These are phyloP conservation scores for Agonopterix alstromeriana DNA, from an alignment of 2,888 invertebrate species.

Conservation along the genomic window DNA sequence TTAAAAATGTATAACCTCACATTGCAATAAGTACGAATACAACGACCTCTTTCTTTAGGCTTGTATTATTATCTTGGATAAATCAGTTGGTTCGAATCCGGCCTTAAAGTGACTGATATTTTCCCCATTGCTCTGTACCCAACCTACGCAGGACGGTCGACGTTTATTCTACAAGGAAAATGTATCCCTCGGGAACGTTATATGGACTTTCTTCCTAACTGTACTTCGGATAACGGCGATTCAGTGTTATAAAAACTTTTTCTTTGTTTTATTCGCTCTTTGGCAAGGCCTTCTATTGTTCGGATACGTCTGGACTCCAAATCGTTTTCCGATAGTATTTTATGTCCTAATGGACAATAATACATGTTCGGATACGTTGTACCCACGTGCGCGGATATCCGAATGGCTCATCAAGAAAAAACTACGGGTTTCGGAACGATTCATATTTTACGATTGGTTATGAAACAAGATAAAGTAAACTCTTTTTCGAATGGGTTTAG, in stretches of 20 bases:
- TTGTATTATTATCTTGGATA: no score
- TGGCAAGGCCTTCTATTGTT: slow-evolving; percentile 20
- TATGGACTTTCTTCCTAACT: slow-evolving; percentile 19
- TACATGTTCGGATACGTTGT: slow-evolving; percentile 40
- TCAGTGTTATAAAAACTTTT: slow-evolving; percentile 56
- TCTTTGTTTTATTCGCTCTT: slow-evolving; percentile 54
- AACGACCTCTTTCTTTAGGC: no score
- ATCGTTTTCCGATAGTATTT: slow-evolving; percentile 70
- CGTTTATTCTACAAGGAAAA: slow-evolving; percentile 8
- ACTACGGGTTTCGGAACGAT: neutral
- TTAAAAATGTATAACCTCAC: no score
- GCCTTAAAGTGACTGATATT: no score
- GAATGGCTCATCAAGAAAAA: neutral
- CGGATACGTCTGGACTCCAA: slow-evolving; percentile 46
- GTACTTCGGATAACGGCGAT: slow-evolving; percentile 38
- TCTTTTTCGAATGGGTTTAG: neutral
- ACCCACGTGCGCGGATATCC: slow-evolving; percentile 15
- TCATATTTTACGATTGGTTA: no score
- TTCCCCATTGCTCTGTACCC: no score
- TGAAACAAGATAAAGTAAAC: neutral
- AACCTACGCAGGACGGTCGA: neutral
- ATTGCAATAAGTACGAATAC: no score
- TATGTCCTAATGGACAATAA: slow-evolving; percentile 62
- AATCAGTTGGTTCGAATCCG: no score
- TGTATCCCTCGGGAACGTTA: slow-evolving; percentile 4